Evolutionary conservation across 1,140 invertebrate species (phyloP).

Genomic region (Solen grandis): DNA sequence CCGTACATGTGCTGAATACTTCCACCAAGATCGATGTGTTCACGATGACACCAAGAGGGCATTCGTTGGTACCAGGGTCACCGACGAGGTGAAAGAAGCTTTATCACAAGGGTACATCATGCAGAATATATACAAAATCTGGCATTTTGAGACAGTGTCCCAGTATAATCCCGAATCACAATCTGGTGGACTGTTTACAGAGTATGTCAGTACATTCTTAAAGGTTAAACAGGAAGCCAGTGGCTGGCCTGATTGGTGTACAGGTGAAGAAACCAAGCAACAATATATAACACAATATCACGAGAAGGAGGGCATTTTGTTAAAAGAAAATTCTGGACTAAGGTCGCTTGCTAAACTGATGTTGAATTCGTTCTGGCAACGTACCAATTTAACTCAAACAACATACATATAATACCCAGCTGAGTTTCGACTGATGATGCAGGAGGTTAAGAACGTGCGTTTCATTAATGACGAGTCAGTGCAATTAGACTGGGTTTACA

Average conservation of each 20-base stretch:
- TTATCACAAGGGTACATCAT: conserved; percentile 20
- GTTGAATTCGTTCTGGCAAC: conserved; percentile 63
- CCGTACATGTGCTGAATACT: background rate
- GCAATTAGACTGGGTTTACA: background rate
- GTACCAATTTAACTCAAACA: conserved; percentile 65
- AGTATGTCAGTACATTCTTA: conserved; percentile 61
- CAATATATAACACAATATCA: conserved; percentile 75
- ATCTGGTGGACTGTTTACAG: conserved; percentile 43
- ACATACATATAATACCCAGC: conserved; percentile 61
- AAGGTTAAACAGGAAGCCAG: no score
- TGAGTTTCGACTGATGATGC: conserved; percentile 67
- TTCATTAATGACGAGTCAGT: background rate
- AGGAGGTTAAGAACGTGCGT: conserved; percentile 7
- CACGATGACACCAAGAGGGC: background rate
- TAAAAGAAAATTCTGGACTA: conserved; percentile 76
- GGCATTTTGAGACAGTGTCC: conserved; percentile 14
- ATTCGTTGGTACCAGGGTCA: background rate
- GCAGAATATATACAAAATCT: conserved; percentile 29
- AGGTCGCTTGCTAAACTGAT: conserved; percentile 59
- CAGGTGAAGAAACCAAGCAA: conserved; percentile 50
- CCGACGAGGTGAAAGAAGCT: conserved; percentile 13
- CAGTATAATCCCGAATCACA: conserved; percentile 53
- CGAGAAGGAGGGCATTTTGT: conserved; percentile 73
- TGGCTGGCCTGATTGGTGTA: no score
- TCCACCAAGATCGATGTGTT: background rate